Base-by-base conservation (phyloP, 2,113 vertebrate genomes). In the Typhlomys cinereus region DNA sequence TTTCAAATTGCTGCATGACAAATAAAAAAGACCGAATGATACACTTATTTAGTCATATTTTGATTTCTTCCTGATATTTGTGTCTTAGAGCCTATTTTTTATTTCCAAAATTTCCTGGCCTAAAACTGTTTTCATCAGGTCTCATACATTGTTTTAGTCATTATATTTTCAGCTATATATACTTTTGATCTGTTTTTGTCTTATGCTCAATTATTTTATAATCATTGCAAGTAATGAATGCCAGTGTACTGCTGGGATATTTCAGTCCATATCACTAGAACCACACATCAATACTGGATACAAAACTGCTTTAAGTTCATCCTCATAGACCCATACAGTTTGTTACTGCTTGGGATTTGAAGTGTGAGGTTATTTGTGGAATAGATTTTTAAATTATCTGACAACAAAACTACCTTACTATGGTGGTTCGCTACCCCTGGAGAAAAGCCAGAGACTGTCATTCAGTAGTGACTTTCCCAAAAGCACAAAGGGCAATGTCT, bases 401-500 rank as follows among this genome's bases (percentile, higher is more conserved):
- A 95, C 41, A 89, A 88, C 27, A 78, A 90, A 91, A 90, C 44
- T 69, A n/a, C 11, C 27, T 39, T 52, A 29, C 54, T 23, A 69
- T 21, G 34, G 48, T 91, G 66, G 31, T 44, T 29, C 69, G 73
- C 36, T 20, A 93, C 81, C 48, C 41, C 61, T 91, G 87, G 67
- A 85, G 50, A 70, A 71, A 6, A 80, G 85, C 62, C 70, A 90
- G 79, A 92, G 34, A 48, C 41, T 93, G 15, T 29, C 54, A 7
- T 57, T 90, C 61, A 88, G 67, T 10, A 84, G 46, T 34, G 41
- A 36, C 44, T 92, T 95, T 86, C 61, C 79, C 81, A n/a, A 50
- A 91, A 92, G 86, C 67, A 96, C 54, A 93, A 94, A 92, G 54
- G 21, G 61, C 29, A 67, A 81, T 71, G n/a, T 89, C 44, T 91